A percentile compares a stretch with the other conserved stretches of the same genome.
These are phyloP conservation scores for Leucoma salicis DNA, from an alignment of 2,888 invertebrate genomes.

Conservation along the genomic window DNA sequence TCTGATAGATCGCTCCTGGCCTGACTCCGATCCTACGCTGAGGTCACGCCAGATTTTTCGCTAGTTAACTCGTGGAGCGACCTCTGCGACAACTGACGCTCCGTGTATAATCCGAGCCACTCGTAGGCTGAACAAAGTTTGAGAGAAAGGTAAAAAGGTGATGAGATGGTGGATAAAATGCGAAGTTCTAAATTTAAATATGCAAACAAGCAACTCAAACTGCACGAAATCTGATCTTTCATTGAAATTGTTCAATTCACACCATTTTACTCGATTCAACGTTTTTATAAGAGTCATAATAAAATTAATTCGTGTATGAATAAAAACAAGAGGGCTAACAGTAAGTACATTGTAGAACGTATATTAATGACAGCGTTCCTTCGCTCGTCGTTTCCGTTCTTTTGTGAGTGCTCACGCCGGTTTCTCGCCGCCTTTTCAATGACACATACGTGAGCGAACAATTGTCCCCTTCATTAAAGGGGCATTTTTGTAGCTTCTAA, in stretches of 20 bases:
- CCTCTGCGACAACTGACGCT: too few relatives aligned
- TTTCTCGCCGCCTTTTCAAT: conserved; percentile 56
- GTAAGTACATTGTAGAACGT: conserved; percentile 50
- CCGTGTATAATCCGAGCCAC: too few relatives aligned
- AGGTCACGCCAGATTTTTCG: too few relatives aligned
- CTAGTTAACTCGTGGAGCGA: too few relatives aligned
- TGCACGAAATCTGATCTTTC: conserved; percentile 24
- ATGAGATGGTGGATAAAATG: too few relatives aligned
- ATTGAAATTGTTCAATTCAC: conserved; percentile 34
- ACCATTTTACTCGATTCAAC: conserved; percentile 21
- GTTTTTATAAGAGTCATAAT: conserved; percentile 34
- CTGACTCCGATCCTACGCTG: too few relatives aligned
- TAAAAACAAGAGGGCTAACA: conserved; percentile 37
- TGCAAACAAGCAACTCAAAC: conserved; percentile 23
- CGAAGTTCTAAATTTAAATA: conserved; percentile 30
- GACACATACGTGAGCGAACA: conserved; percentile 62
- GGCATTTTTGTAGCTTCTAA: conserved; percentile 41
- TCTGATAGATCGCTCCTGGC: too few relatives aligned
- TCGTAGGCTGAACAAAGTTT: too few relatives aligned
- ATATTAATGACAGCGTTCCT: conserved; percentile 71
- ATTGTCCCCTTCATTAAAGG: conserved; percentile 58
- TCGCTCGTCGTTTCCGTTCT: conserved; percentile 61
- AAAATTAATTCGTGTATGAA: conserved; percentile 40
- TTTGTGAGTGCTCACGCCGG: conserved; percentile 64
- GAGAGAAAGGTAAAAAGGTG: too few relatives aligned